These are phyloP conservation scores for Sesamia nonagrioides DNA, from an alignment of 1,140 invertebrate genomes.

Conservation along the genomic window DNA sequence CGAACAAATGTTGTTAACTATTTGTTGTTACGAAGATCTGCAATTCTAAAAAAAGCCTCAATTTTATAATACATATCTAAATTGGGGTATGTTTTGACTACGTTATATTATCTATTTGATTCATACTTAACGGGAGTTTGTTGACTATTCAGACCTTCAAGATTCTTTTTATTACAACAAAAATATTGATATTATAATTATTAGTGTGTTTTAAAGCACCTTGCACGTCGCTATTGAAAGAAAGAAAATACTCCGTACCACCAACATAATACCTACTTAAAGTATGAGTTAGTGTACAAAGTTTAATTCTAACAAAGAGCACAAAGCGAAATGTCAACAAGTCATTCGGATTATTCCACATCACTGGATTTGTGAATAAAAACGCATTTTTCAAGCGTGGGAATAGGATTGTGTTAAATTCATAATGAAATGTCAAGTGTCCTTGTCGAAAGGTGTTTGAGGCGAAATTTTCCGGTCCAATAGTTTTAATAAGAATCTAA, in stretches of 20 bases:
- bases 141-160: too few relatives aligned
- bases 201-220: slow-evolving; percentile 7
- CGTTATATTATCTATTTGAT: too few relatives aligned
- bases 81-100: too few relatives aligned
- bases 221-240: neutral
- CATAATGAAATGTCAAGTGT: slow-evolving; percentile 40
- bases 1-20: too few relatives aligned
- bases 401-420: slow-evolving; percentile 36
- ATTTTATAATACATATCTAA: too few relatives aligned
- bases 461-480: slow-evolving; percentile 4
- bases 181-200: too few relatives aligned
- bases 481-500: slow-evolving; percentile 16
- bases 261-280: neutral
- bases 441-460: slow-evolving; percentile 26
- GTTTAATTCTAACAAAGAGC: slow-evolving; percentile 44
- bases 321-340: slow-evolving; percentile 54
- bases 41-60: too few relatives aligned
- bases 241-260: neutral
- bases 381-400: slow-evolving; percentile 37
- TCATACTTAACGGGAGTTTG: too few relatives aligned
- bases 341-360: slow-evolving; percentile 54
- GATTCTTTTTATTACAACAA: too few relatives aligned
- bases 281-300: slow-evolving; percentile 7
- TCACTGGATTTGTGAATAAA: slow-evolving; percentile 40
- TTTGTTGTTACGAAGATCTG: too few relatives aligned